A percentile compares a stretch with the other conserved stretches of the same genome.
These are phyloP conservation scores for Bubo scandiacus DNA, from an alignment of 2,113 vertebrate species.

Conservation along the genomic window DNA sequence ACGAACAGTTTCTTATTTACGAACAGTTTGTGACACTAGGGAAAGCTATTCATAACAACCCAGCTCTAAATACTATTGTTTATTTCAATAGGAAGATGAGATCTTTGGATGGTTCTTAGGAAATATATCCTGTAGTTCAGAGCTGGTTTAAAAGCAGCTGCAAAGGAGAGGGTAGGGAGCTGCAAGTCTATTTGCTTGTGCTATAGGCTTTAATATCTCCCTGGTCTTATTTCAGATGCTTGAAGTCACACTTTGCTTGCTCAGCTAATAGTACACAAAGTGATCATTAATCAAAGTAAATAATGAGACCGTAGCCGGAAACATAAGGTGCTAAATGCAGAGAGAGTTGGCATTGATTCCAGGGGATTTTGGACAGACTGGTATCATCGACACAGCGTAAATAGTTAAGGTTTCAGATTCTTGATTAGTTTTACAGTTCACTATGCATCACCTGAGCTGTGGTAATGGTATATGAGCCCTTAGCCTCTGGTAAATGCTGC, in stretches of 20 bases:
- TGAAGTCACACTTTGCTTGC: neutral
- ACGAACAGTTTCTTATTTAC: no score
- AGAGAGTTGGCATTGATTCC: neutral
- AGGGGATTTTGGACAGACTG: neutral
- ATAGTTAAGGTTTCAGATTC: neutral
- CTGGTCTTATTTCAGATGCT: neutral
- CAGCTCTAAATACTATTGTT: neutral
- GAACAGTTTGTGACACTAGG: neutral
- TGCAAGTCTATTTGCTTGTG: neutral
- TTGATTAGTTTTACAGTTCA: neutral
- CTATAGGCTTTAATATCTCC: neutral
- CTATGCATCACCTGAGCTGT: neutral
- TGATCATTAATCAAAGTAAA: slow-evolving; percentile 34
- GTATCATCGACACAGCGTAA: neutral
- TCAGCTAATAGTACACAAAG: slow-evolving; percentile 10
- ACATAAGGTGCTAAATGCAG: neutral
- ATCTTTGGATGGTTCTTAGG: neutral
- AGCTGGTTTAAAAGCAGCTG: neutral
- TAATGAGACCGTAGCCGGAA: neutral
- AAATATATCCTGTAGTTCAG: neutral
- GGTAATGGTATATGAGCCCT: neutral
- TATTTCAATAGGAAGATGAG: neutral
- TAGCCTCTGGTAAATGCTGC: neutral
- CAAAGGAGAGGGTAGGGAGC: neutral
- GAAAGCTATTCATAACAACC: neutral